Evolutionary conservation across 2,797 vertebrate genomes (phyloP), one percentile per base, ranked within the genome.

Genomic region (Pelodytes ibericus): DNA sequence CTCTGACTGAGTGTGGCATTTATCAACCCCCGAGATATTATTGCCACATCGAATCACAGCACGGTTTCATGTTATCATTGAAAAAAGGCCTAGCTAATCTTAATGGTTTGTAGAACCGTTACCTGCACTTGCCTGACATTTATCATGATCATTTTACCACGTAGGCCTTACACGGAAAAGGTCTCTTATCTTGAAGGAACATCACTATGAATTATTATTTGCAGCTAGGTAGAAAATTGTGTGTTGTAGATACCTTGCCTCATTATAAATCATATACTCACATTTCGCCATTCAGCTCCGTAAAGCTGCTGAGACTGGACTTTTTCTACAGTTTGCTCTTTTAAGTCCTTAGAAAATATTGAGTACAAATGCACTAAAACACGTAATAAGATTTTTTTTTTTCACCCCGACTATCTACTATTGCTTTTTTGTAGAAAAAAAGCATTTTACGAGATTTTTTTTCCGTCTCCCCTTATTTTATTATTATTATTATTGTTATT

Each of bases 131-230:
- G 88, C 92, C 90, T 92, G 94, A 94, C 95, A 97, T 99, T 97
- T 94, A 97, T 98, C 96, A 96, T 91, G 87, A 91, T 94, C 93
- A 92, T 94, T 96, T 96, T 94, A 93, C 91, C 88, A 88, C 91
- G 92, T 88, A 89, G 91, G 90, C 91, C 89, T 90, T 91, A 88
- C 91, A 89, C 89, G 88, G 91, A 90, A 94, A 95, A 96, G 94
- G 94, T 95, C 95, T 88, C 94, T 95, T 96, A 96, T 98, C 95
- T 89, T 87, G 91, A 92, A 93, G 92, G 91, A 87, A 92, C 93
- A 96, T 98, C 96, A 94, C 95, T 96, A 95, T 97, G 96, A 98
- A 98, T 98, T 97, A 98, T 98, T 96, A 96, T 97, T 94, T 94
- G 91, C 86, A 90, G 95, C 94, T 95, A 96, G 94, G 95, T 98